Percentiles rank a stretch among this genome's conserved stretches.
Evolutionary conservation across 30 jellyfish, hydroid and myxozoan genomes (phyloP).

Genomic region (Turritopsis rubra): DNA sequence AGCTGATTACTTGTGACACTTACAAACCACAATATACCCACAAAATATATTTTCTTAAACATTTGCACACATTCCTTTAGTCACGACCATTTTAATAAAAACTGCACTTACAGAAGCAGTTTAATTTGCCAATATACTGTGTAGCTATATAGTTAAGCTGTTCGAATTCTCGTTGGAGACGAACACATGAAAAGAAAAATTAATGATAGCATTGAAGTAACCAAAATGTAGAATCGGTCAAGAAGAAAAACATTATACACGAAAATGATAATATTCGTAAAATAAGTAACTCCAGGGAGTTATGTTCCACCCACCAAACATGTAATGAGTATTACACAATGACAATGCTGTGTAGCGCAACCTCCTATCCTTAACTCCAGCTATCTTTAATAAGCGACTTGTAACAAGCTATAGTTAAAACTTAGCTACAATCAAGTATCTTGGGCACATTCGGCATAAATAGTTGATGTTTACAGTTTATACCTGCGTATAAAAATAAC

Average conservation of each 20-base stretch:
- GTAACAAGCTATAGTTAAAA: constrained; percentile 17
- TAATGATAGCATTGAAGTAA: neutral
- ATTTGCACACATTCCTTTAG: neutral
- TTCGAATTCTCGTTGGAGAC: neutral
- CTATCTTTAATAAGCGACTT: neutral
- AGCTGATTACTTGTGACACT: neutral
- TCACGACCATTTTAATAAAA: neutral
- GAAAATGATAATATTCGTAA: neutral
- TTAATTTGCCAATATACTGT: neutral
- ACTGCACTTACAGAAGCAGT: neutral
- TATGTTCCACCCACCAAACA: neutral
- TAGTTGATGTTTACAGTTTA: constrained; percentile 25
- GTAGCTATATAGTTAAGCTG: too few species aligned
- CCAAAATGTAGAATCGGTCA: neutral
- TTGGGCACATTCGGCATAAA: constrained; percentile 21
- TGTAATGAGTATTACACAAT: neutral
- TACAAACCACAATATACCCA: neutral
- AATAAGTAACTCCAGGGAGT: neutral
- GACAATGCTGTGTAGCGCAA: neutral
- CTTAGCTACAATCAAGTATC: constrained; percentile 7
- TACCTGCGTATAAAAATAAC: constrained; percentile 10
- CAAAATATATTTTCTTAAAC: neutral
- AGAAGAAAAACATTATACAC: too few species aligned
- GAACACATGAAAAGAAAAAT: neutral
- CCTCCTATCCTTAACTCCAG: neutral